phyloP scores from a whole-genome alignment of 2,113 vertebrate genomes.

The Ia io region DNA sequence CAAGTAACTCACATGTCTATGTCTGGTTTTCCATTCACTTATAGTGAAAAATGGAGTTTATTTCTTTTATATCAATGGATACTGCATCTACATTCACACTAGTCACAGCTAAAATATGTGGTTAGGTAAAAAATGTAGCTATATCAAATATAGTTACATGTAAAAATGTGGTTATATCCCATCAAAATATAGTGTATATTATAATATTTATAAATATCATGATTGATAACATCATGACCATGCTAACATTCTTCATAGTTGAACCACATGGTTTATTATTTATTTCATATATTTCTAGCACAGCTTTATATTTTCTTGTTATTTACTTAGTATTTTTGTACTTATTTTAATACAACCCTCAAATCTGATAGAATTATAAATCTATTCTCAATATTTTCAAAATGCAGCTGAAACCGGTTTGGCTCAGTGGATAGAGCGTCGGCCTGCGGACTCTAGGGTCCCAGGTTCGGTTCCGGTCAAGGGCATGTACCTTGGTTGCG shows the following conservation, averaged over 20 bases:
- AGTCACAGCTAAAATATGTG: background rate
- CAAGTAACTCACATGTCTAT: background rate
- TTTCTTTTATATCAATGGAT: background rate
- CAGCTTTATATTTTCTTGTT: background rate
- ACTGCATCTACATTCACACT: background rate
- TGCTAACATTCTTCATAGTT: background rate
- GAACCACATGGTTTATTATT: background rate
- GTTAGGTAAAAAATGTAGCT: background rate
- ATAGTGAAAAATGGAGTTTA: background rate
- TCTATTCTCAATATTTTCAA: background rate
- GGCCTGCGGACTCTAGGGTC: too few relatives aligned
- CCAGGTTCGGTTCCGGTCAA: too few relatives aligned
- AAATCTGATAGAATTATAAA: background rate
- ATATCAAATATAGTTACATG: background rate
- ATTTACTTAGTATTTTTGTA: background rate
- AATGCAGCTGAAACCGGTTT: too few relatives aligned
- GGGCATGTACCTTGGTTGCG: too few relatives aligned
- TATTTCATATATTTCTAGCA: background rate
- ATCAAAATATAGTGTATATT: background rate
- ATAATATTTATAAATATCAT: background rate
- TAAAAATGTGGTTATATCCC: background rate
- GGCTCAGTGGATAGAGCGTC: too few relatives aligned
- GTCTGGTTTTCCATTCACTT: background rate
- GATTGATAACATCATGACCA: background rate
- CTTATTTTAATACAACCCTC: background rate